phyloP scores from a whole-genome alignment of 2,113 vertebrate species.

The Mesembrinibis cayennensis region DNA sequence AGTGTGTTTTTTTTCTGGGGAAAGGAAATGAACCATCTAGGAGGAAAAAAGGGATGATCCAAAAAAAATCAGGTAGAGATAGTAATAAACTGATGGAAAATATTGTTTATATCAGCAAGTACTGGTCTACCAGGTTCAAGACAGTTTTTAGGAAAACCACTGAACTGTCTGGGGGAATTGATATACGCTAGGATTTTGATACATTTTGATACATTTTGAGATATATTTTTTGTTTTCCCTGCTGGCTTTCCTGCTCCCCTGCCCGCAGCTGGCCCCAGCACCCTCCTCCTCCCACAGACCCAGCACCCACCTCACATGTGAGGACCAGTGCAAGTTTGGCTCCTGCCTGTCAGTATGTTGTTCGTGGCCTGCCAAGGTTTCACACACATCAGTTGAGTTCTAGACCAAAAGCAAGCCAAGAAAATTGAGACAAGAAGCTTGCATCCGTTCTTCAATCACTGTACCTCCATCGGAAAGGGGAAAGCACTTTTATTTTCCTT shows the following conservation, averaged over 20 bases:
- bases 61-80: neutral
- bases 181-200: neutral
- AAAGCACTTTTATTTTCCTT: neutral
- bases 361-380: neutral
- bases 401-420: neutral
- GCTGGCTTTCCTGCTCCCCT: neutral
- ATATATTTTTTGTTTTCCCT: neutral
- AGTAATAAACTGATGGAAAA: neutral
- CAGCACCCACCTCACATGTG: fast-evolving
- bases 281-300: fast-evolving
- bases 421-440: neutral
- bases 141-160: neutral
- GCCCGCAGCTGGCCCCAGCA: fast-evolving
- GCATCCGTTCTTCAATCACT: neutral
- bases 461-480: neutral
- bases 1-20: neutral
- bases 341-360: neutral
- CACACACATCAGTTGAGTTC: neutral
- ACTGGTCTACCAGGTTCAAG: neutral
- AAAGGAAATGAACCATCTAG: neutral
- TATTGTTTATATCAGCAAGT: neutral
- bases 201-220: neutral
- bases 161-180: neutral
- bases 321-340: fast-evolving
- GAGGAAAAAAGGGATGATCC: neutral